A percentile compares a stretch with the other conserved stretches of the same genome.
phyloP scores from a whole-genome alignment of 2,797 vertebrate genomes.

The Sebastes hopkinsi region DNA sequence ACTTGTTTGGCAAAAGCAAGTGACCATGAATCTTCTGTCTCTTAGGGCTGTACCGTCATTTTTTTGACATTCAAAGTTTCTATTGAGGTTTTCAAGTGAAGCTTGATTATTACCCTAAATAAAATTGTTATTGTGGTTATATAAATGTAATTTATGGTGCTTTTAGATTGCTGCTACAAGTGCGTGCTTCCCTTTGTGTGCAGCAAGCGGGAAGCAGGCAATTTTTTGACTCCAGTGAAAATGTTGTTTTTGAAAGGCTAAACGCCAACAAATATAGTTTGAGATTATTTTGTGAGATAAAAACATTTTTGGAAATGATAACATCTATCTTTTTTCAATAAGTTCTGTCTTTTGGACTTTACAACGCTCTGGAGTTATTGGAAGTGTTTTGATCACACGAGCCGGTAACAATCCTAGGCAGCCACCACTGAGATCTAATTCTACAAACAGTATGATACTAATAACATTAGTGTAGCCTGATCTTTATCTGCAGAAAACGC shows the following conservation, averaged over 20 bases:
- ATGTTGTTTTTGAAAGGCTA: not conserved
- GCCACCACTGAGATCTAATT: not conserved
- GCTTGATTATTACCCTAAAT: not conserved
- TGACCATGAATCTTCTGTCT: conserved; percentile 21
- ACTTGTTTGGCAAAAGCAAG: conserved; percentile 16
- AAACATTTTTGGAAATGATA: not conserved
- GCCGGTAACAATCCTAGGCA: not conserved
- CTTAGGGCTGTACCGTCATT: not conserved
- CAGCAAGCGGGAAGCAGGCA: no score
- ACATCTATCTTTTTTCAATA: not conserved
- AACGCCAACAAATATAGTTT: not conserved
- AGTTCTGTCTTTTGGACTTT: not conserved
- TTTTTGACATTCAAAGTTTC: not conserved
- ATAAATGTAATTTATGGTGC: no score
- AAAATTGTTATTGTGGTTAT: not conserved
- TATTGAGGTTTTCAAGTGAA: not conserved
- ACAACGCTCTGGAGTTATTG: not conserved
- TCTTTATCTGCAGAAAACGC: not conserved
- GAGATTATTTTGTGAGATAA: not conserved
- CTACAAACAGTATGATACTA: not conserved
- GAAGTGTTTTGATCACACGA: not conserved
- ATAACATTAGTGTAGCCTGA: not conserved
- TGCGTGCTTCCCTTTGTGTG: no score
- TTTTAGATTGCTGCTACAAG: no score
- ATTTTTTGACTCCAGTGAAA: not conserved